A percentile compares a stretch with the other conserved stretches of the same genome.
phyloP scores from a whole-genome alignment of 2,113 vertebrate species.

The Sapayoa aenigma region DNA sequence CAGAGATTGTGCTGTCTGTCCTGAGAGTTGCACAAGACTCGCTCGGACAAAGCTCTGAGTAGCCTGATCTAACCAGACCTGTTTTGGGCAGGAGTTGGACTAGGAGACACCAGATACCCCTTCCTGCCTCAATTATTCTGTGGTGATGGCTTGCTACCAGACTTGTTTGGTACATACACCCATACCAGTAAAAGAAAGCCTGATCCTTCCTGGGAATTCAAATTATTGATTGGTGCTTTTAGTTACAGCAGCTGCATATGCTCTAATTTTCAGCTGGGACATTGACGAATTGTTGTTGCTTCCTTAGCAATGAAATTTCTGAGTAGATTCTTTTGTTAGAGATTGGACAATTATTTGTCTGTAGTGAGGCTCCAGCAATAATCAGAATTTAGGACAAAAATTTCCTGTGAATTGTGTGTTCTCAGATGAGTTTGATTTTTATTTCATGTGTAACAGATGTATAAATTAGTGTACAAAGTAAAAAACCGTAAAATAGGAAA shows the following conservation, averaged over 20 bases:
- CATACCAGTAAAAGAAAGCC: not conserved
- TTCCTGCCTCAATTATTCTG: not conserved
- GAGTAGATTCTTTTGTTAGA: not conserved
- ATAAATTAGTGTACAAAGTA: not conserved
- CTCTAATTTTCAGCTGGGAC: not conserved
- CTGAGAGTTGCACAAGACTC: not conserved
- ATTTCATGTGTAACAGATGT: not conserved
- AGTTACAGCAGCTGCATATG: not conserved
- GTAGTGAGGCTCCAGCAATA: not conserved
- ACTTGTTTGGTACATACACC: not conserved
- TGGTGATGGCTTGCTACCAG: not conserved
- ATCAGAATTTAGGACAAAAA: not conserved
- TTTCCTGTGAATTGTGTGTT: not conserved
- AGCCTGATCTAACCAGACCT: not conserved
- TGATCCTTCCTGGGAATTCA: not conserved
- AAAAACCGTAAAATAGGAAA: not conserved
- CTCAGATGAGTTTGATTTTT: not conserved
- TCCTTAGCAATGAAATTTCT: not conserved
- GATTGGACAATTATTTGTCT: not conserved
- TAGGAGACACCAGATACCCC: not conserved
- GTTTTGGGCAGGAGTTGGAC: not conserved
- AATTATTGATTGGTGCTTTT: not conserved
- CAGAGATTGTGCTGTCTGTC: not conserved
- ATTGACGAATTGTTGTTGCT: rapidly evolving
- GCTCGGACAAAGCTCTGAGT: not conserved